Evolutionary conservation across 1,140 invertebrate species (phyloP).

Genomic region (Whitmania pigra): DNA sequence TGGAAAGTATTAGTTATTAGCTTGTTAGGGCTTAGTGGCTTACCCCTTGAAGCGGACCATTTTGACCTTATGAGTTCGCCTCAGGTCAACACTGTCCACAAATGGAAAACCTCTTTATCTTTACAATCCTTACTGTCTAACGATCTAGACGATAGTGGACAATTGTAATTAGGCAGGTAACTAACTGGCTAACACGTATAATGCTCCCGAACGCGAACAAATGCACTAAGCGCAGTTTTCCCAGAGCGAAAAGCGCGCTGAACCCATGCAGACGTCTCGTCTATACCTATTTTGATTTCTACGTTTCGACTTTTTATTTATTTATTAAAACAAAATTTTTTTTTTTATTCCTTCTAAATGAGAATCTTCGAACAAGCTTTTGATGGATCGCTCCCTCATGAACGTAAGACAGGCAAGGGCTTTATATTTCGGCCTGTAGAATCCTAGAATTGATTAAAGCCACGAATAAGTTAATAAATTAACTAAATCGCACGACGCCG

Average conservation of each 20-base stretch:
- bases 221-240: no score
- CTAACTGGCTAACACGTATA: no score
- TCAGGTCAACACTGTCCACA: no score
- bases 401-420: background rate
- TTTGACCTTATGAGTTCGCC: no score
- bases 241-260: no score
- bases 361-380: background rate
- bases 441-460: slow-evolving; percentile 2
- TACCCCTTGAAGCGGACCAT: background rate
- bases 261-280: no score
- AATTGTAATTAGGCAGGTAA: no score
- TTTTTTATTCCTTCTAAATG: background rate
- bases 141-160: no score
- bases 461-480: background rate
- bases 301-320: background rate
- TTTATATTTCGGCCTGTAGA: slow-evolving; percentile 1
- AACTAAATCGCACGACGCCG: background rate
- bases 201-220: background rate
- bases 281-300: no score
- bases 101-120: no score
- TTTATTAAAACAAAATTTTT: background rate
- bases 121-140: no score
- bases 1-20: no score
- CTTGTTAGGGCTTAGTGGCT: background rate
- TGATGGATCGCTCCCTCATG: background rate